Base-by-base conservation (phyloP, 2,113 vertebrate genomes). In the Oncorhynchus masou region DNA sequence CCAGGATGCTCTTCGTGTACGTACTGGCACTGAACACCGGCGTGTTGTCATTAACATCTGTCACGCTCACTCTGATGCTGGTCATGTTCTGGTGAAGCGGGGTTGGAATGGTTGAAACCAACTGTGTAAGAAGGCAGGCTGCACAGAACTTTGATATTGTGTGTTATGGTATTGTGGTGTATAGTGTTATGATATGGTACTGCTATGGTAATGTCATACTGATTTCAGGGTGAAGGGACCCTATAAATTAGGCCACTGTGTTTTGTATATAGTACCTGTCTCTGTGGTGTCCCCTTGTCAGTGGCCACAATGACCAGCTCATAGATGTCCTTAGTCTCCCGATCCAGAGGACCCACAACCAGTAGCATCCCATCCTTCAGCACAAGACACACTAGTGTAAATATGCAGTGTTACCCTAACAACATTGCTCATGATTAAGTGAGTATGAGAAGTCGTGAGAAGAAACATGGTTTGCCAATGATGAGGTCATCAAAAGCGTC, bases 361-460 rank as follows among this genome's bases (percentile, higher is more conserved):
- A 87, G 71, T 76, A 95, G 20, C 0, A 13, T 94, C 75, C 94
- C 94, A 29, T 95, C 88, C 95, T 95, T 76, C 45, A 84, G 82
- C 31, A 79, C 49, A 74, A 57, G 16, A 66, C 59, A 54, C 1
- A 78, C 24, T 19, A 54, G 51, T 19, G 16, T 54, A 72, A 15
- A 75, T 51, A 48, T 19, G 22, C 15, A 65, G 25, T 16, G 27
- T 64, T 11, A 64, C 20, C 9, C 60, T 25, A 19, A 16, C 15
- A 54, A 25, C 2, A 25, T 15, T 5, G 13, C 27, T 67, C 13
- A 19, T 19, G 51, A 19, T 54, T 54, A 19, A 54, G 51, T 16
- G 16, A 19, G 16, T 54, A 19, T 54, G 3, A 15, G 19, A 54
- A 19, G 16, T 19, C 51, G 15, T 54, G 16, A 54, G 5, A 4